A percentile compares a stretch with the other conserved stretches of the same genome.
Evolutionary conservation across 2,797 vertebrate genomes (phyloP).

Genomic region (Tachyglossus aculeatus): DNA sequence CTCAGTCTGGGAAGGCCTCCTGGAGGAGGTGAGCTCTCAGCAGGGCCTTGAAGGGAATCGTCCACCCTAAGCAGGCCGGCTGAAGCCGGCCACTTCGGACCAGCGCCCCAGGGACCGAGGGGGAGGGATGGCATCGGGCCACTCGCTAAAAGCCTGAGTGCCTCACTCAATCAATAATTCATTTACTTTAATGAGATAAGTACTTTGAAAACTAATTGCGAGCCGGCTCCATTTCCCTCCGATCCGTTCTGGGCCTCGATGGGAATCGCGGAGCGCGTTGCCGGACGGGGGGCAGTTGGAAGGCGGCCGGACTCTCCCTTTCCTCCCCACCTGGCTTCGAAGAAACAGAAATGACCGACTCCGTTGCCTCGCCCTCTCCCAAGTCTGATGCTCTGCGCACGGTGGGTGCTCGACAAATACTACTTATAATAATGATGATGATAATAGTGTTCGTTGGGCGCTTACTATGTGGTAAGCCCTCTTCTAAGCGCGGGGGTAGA

Average conservation of each 20-base stretch:
- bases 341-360: conserved; percentile 57
- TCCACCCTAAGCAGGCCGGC: conserved; percentile 42
- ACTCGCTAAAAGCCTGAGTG: conserved; percentile 92
- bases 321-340: conserved; percentile 46
- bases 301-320: background rate
- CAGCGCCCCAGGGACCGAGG: conserved; percentile 75
- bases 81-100: conserved; percentile 43
- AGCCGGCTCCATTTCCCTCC: conserved; percentile 89
- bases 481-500: too few relatives aligned
- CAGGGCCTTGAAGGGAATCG: too few relatives aligned
- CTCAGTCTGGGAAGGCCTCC: too few relatives aligned
- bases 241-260: conserved; percentile 81
- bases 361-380: too few relatives aligned
- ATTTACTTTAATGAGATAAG: conserved; percentile 99
- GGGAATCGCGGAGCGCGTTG: conserved; percentile 73
- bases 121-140: conserved; percentile 83
- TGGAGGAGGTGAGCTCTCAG: too few relatives aligned
- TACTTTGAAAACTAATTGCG: conserved; percentile 95
- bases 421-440: background rate
- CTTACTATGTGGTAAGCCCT: accelerated
- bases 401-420: background rate
- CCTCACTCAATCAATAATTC: conserved; percentile 98
- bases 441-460: background rate
- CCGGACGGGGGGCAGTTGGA: conserved; percentile 57
- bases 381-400: background rate